Base-by-base conservation (phyloP, 2,113 vertebrate species). In the Misgurnus mizolepis region DNA sequence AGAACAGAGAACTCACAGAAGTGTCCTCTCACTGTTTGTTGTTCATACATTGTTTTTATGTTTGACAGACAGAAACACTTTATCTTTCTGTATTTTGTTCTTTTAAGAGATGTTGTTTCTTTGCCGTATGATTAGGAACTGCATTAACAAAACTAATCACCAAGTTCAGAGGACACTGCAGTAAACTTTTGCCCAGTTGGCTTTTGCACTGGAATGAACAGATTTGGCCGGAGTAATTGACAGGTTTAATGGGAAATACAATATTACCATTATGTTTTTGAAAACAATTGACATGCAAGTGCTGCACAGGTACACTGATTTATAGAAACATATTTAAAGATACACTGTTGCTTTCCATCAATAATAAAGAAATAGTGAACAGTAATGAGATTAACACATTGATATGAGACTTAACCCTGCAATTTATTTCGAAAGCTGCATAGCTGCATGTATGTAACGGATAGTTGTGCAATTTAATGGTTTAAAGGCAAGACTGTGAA, bases 311-410 rank as follows among this genome's bases (percentile, higher is more conserved):
- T 85, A 76, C 27, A 50, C 77, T 81, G 64, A 83, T 41, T 84
- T 64, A 77, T 62, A 75, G 49, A 84, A 90, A 84, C 62, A 43
- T 84, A 68, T 86, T 80, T 74, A 80, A 85, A 81, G 87, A 79
- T 86, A 90, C 86, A 89, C 88, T 91, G 88, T 90, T 85, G 88
- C 82, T 88, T 92, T 91, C 77, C 82, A 89, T 89, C 88, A 86
- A 80, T 88, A 83, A 83, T 84, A 80, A 86, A 88, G 81, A 85
- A 84, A 58, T 80, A 62, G 80, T 76, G 71, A 77, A 73, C 17
- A 58, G 55, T 58, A 58, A 18, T 58, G 17, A n/a, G 17, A 55
- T 18, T 65, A 67, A 41, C 50, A 70, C 7, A 34, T 56, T 62
- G 8, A 61, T 74, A 34, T 78, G 69, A 53, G 22, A 9, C 40